Conservation (phyloP, 2,113 vertebrate genomes). For the Myrmophylax atrothorax region DNA sequence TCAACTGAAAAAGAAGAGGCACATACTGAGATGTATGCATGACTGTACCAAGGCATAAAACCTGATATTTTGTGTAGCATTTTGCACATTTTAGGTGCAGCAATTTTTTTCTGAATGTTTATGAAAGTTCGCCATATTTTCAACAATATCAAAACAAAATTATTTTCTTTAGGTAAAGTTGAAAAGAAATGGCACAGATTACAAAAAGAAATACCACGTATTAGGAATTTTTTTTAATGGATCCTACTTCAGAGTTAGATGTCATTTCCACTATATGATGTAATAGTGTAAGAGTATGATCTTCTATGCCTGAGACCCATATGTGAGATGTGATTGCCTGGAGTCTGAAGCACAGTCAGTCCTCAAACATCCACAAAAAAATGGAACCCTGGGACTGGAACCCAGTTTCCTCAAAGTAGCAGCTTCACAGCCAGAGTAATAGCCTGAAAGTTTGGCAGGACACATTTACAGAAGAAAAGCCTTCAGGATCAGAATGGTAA, state of each 20-base stretch:
- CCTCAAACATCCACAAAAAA: background rate
- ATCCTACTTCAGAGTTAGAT: background rate
- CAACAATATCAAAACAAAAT: background rate
- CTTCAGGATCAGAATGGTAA: background rate
- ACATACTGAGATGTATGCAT: background rate
- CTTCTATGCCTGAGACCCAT: background rate
- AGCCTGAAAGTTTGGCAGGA: background rate
- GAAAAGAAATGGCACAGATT: background rate
- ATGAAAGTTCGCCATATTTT: background rate
- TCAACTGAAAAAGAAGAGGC: background rate
- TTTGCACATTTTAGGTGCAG: background rate
- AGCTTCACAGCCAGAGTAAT: background rate
- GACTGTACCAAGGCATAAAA: background rate
- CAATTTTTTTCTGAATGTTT: background rate
- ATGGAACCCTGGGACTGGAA: background rate
- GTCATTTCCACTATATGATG: background rate
- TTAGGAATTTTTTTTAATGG: background rate
- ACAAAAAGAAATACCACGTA: background rate
- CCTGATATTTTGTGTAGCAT: background rate
- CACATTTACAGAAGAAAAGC: background rate
- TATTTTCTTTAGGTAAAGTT: background rate
- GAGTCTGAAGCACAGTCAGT: background rate
- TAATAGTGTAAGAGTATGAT: background rate
- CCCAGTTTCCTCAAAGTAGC: background rate
- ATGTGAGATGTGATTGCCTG: rapidly evolving